Evolutionary conservation across 1,140 invertebrate species (phyloP).

Genomic region (Reticulitermes speratus): DNA sequence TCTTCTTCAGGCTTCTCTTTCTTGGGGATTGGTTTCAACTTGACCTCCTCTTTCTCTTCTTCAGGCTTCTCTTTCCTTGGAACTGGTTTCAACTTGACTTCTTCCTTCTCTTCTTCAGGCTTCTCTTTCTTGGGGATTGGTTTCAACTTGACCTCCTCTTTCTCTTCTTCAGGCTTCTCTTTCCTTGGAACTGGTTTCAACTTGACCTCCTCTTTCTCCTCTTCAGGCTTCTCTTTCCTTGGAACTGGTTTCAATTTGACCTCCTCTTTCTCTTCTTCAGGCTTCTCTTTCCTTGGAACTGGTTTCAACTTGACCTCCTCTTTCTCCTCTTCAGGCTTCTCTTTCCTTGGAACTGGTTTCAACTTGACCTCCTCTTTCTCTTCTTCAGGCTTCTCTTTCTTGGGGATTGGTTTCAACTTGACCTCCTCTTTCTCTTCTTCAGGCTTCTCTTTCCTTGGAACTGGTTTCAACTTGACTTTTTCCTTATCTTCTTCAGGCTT

Average conservation of each 20-base stretch:
- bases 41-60: slow-evolving; percentile 34
- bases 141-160: slow-evolving; percentile 25
- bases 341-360: slow-evolving; percentile 21
- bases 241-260: slow-evolving; percentile 32
- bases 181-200: slow-evolving; percentile 36
- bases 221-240: slow-evolving; percentile 40
- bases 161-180: slow-evolving; percentile 46
- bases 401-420: slow-evolving; percentile 33
- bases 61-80: slow-evolving; percentile 32
- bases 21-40: slow-evolving; percentile 37
- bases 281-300: slow-evolving; percentile 32
- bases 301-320: slow-evolving; percentile 36
- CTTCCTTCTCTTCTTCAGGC: slow-evolving; percentile 41
- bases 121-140: slow-evolving; percentile 39
- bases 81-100: slow-evolving; percentile 33
- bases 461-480: neutral
- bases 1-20: slow-evolving; percentile 43
- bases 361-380: slow-evolving; percentile 31
- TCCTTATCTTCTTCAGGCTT: slow-evolving; percentile 39
- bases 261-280: slow-evolving; percentile 33
- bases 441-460: slow-evolving; percentile 28
- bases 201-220: slow-evolving; percentile 38
- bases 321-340: slow-evolving; percentile 36
- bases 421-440: slow-evolving; percentile 37
- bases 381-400: slow-evolving; percentile 29